Base-by-base conservation (phyloP, 2,797 vertebrate genomes). In the Acipenser ruthenus region DNA sequence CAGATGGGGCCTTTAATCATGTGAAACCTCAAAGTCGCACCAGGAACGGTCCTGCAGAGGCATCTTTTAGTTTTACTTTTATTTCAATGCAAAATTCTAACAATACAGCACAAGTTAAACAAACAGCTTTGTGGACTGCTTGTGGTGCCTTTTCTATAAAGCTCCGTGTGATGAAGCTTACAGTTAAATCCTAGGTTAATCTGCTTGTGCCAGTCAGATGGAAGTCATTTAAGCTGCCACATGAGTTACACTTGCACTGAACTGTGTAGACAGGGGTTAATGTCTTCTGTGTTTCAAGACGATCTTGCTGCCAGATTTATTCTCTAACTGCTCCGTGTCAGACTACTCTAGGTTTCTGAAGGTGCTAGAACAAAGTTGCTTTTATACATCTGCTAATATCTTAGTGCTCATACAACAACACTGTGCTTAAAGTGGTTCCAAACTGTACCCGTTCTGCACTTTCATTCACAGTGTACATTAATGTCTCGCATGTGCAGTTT, bases 101-200 rank as follows among this genome's bases (percentile, higher is more conserved):
- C 23, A 37, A 37, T 37, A 37, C 23, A 37, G 23, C 23, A 37
- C 23, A 37, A 37, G 23, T 37, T 37, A 37, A 58, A 58, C 55
- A 58, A 1, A 58, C 6, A 11, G 10, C 55, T 53, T 58, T 58
- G 12, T 6, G 9, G 55, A 11, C 55, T 58, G 55, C 11, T 37
- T 37, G 23, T 37, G 55, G 55, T 11, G 55, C 2, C 13, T 58
- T 58, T 58, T 58, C 55, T 58, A 12, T 58, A 10, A 64, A 64
- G 49, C 63, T 50, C 56, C 49, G 47, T 70, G 55, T 60, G 66
- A 62, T 67, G 56, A 55, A 62, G 52, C 66, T 66, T 68, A 56
- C 52, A 53, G 13, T 18, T 68, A 61, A 61, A 69, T 64, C 53
- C 66, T 58, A 18, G 60, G 56, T 48, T 70, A 56, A 71, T 15